Percentiles rank a stretch among this genome's conserved stretches.
These are phyloP conservation scores for Limnephilus rhombicus DNA, from an alignment of 2,888 invertebrate genomes.

Conservation along the genomic window DNA sequence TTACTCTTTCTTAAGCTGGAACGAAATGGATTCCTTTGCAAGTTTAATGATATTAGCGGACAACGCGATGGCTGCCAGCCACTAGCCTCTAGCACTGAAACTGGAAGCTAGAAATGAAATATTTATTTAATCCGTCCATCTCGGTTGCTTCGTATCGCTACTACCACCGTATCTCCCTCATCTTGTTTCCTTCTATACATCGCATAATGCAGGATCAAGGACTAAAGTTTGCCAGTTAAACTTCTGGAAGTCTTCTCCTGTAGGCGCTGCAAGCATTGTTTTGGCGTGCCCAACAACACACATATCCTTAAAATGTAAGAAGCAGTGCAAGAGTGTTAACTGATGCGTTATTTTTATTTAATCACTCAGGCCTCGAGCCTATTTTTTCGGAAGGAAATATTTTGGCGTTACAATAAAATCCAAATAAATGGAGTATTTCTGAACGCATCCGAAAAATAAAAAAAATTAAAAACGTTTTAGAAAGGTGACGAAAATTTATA, in stretches of 20 bases:
- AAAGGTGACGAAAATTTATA: too few species aligned
- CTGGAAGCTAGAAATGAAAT: slow-evolving; percentile 13
- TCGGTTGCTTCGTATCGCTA: background rate
- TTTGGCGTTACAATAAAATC: too few species aligned
- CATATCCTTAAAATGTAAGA: background rate
- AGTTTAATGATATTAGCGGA: slow-evolving; percentile 36
- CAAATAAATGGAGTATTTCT: too few species aligned
- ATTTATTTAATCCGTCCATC: slow-evolving; percentile 45
- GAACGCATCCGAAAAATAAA: too few species aligned
- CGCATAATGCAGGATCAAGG: background rate
- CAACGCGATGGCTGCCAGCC: slow-evolving; percentile 2
- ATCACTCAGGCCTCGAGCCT: too few species aligned
- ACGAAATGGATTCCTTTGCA: slow-evolving; percentile 28
- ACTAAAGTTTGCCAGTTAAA: background rate
- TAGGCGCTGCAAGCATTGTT: background rate
- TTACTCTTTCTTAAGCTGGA: slow-evolving; percentile 15
- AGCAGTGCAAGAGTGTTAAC: background rate
- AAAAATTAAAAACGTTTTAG: too few species aligned
- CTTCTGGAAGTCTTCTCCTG: background rate
- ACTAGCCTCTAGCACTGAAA: background rate
- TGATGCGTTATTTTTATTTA: too few species aligned
- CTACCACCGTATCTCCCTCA: background rate
- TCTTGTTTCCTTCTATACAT: background rate
- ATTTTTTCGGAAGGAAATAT: too few species aligned
- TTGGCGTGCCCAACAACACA: background rate